These are phyloP conservation scores for Alosa alosa DNA, from an alignment of 2,113 vertebrate genomes.

Conservation along the genomic window DNA sequence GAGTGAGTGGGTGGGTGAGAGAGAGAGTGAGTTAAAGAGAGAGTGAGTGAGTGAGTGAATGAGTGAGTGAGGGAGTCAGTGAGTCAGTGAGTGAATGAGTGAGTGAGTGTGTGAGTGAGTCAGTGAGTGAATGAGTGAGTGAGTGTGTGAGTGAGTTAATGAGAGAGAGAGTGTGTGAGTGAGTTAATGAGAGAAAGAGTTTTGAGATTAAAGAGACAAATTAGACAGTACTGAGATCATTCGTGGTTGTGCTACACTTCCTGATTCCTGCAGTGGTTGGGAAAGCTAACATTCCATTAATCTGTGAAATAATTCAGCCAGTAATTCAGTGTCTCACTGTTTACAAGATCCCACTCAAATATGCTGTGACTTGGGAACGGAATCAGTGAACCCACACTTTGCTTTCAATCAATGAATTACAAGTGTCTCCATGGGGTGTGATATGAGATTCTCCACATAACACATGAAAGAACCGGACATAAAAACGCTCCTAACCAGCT, in stretches of 20 bases:
- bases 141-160: not conserved
- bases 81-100: not conserved
- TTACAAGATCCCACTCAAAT: not conserved
- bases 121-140: not conserved
- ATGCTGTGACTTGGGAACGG: not conserved
- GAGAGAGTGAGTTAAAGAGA: not conserved
- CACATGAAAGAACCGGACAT: too few species aligned
- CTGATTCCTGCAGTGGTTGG: not conserved
- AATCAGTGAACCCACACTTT: too few species aligned
- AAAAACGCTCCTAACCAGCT: too few species aligned
- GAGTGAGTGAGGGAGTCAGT: not conserved
- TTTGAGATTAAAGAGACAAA: too few species aligned
- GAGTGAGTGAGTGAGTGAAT: not conserved
- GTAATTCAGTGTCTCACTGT: too few species aligned
- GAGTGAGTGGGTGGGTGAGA: not conserved
- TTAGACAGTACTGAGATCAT: too few species aligned
- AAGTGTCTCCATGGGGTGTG: too few species aligned
- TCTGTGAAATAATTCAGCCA: not conserved
- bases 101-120: conserved; percentile 26
- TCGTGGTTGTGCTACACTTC: too few species aligned
- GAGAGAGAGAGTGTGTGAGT: not conserved
- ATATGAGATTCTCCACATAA: too few species aligned
- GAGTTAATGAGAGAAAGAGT: conserved; percentile 17
- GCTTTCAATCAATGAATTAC: too few species aligned
- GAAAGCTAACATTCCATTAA: not conserved